These are phyloP conservation scores for Gymnocheta viridis DNA, from an alignment of 2,888 invertebrate genomes.

Conservation along the genomic window DNA sequence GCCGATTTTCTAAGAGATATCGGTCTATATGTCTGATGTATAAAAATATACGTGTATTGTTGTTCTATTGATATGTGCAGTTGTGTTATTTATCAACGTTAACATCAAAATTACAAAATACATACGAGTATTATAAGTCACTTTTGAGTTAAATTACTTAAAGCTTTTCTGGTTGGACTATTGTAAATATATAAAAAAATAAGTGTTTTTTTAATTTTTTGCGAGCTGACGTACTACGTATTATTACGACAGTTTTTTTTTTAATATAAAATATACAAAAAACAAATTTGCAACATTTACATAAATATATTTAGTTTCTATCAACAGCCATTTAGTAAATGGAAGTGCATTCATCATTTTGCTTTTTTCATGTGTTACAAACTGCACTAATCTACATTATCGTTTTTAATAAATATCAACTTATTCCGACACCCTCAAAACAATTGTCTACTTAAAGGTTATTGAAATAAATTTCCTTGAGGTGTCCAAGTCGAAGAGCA, in stretches of 20 bases:
- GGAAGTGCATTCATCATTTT: slow-evolving; percentile 48
- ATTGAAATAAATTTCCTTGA: slow-evolving; percentile 49
- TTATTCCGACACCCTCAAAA: slow-evolving; percentile 61
- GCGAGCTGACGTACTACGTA: slow-evolving; percentile 1
- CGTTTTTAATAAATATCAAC: slow-evolving; percentile 42
- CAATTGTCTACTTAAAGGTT: slow-evolving; percentile 51
- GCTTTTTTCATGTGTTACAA: background rate
- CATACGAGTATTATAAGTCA: background rate
- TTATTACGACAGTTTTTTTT: slow-evolving; percentile 18
- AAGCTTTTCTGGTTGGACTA: background rate
- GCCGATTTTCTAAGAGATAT: no score
- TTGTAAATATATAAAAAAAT: background rate
- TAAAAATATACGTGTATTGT: no score
- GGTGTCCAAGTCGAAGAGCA: slow-evolving; percentile 12
- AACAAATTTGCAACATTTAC: slow-evolving; percentile 22
- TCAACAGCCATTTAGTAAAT: slow-evolving; percentile 40
- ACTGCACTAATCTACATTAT: slow-evolving; percentile 37
- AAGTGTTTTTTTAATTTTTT: background rate
- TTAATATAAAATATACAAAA: slow-evolving; percentile 25
- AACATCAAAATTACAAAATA: background rate
- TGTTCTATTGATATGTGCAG: background rate
- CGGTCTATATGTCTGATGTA: no score
- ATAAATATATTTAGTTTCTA: slow-evolving; percentile 9
- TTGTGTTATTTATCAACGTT: no score
- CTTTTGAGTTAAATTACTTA: slow-evolving; percentile 7